Conservation (phyloP, 2,113 vertebrate species). For the Microcebus ravelobensis region DNA sequence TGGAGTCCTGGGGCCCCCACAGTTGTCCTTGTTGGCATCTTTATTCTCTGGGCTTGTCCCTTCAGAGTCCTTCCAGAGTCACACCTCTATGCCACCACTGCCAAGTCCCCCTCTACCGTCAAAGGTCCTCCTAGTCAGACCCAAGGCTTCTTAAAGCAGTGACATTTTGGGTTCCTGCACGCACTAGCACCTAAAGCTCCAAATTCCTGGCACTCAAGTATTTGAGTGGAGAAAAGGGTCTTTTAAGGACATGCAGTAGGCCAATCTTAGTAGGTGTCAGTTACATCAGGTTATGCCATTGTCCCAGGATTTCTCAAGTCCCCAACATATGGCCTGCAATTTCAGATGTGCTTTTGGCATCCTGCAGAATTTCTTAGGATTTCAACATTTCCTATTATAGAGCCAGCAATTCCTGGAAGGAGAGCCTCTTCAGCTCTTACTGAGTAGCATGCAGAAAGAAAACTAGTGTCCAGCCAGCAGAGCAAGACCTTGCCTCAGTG, state of each 20-base stretch:
- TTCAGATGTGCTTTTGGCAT: background rate
- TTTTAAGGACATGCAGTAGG: too few relatives aligned
- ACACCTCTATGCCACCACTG: fast-evolving
- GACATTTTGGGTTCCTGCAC: fast-evolving
- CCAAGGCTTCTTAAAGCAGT: fast-evolving
- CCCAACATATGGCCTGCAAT: fast-evolving
- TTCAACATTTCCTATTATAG: background rate
- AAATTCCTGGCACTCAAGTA: fast-evolving
- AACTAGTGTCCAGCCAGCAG: background rate
- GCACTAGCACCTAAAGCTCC: fast-evolving
- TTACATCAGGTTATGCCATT: background rate
- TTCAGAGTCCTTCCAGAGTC: background rate
- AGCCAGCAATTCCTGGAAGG: background rate
- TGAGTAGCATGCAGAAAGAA: background rate
- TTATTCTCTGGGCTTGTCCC: background rate
- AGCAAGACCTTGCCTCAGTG: too few relatives aligned
- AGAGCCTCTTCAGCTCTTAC: background rate
- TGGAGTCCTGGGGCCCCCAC: background rate
- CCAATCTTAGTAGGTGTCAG: fast-evolving
- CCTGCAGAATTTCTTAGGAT: background rate
- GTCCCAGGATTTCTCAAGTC: background rate
- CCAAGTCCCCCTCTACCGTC: too few relatives aligned
- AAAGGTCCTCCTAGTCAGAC: fast-evolving
- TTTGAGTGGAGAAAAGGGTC: background rate
- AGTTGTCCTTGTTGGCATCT: background rate